phyloP scores from a whole-genome alignment of 2,797 vertebrate genomes.

The Bryconaethiops microstoma region DNA sequence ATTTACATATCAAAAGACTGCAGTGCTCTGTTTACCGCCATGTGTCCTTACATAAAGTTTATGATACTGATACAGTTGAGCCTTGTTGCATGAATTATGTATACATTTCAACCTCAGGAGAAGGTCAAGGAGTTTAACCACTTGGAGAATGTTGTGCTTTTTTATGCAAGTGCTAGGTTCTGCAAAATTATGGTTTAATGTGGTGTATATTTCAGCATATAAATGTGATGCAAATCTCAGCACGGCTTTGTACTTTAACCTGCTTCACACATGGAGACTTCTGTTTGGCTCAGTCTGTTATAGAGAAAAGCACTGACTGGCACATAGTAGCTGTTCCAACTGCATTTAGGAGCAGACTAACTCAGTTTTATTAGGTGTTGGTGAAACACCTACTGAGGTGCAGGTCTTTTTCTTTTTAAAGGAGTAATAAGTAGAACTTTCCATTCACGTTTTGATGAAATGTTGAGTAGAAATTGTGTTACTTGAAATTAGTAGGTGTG shows the following conservation, averaged over 20 bases:
- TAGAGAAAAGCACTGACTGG: not conserved
- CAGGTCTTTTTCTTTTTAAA: constrained; percentile 1
- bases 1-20: not conserved
- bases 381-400: constrained; percentile 6
- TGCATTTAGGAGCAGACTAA: not conserved
- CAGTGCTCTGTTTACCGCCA: not conserved
- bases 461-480: not conserved
- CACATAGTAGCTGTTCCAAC: not conserved
- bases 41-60: constrained; percentile 4
- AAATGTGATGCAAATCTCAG: constrained; percentile 4
- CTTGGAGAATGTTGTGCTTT: not conserved
- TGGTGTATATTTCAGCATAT: not conserved
- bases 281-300: constrained; percentile 6
- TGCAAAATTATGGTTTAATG: not conserved
- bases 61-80: not conserved
- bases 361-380: constrained; percentile 23
- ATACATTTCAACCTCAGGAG: not conserved
- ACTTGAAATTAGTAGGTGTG: constrained; percentile 11
- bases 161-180: not conserved
- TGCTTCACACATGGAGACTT: not conserved
- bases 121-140: too few species aligned
- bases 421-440: not conserved
- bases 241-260: constrained; percentile 13
- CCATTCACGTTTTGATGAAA: not conserved
- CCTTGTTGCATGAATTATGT: not conserved